phyloP scores from a whole-genome alignment of 1,140 invertebrate genomes.

The Lucilia cuprina region DNA sequence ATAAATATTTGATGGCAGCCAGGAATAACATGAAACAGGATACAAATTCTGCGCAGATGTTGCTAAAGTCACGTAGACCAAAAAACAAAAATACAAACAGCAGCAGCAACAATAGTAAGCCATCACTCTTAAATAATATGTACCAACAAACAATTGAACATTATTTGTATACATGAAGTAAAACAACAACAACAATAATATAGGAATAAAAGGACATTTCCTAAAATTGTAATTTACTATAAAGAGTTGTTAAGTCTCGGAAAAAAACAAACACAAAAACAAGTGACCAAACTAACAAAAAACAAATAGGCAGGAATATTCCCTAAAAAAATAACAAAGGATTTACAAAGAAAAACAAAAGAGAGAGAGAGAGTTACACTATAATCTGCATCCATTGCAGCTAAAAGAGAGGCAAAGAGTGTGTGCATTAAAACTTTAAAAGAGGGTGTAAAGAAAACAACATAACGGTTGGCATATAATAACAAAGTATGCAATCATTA shows the following conservation, averaged over 20 bases:
- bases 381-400: background rate
- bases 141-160: background rate
- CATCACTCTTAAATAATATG: background rate
- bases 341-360: background rate
- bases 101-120: background rate
- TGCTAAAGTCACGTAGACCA: slow-evolving; percentile 23
- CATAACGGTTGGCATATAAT: background rate
- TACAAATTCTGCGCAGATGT: slow-evolving; percentile 28
- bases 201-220: background rate
- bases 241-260: background rate
- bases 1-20: background rate
- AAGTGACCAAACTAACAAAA: background rate
- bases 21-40: background rate
- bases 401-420: background rate
- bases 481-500: too few relatives aligned
- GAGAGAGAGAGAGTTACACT: background rate
- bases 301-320: background rate
- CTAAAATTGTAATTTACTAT: background rate
- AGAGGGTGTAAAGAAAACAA: background rate
- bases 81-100: background rate
- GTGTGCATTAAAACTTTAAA: background rate
- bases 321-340: background rate
- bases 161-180: background rate
- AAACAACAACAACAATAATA: too few relatives aligned
- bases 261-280: background rate